phyloP scores from a whole-genome alignment of 2,888 invertebrate genomes.

The Hipparchia sbordonii region DNA sequence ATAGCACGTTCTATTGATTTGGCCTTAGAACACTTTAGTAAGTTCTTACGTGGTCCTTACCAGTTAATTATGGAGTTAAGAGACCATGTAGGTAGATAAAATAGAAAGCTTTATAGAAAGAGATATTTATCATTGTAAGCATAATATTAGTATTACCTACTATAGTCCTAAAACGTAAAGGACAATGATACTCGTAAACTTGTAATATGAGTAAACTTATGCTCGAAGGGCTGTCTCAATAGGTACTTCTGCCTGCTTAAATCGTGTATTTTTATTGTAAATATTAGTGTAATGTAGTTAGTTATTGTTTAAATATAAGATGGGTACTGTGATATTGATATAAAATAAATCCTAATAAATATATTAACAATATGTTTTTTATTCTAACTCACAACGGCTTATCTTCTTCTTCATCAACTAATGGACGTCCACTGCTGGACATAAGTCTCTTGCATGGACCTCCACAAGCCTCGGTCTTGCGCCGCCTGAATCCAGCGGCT shows the following conservation, averaged over 20 bases:
- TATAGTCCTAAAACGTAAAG: background rate
- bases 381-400: background rate
- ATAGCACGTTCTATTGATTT: no score
- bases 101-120: no score
- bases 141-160: background rate
- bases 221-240: constrained; percentile 1
- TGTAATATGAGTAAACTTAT: background rate
- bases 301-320: constrained; percentile 16
- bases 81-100: no score
- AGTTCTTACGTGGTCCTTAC: no score
- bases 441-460: no score
- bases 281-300: constrained; percentile 5
- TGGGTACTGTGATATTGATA: constrained; percentile 24
- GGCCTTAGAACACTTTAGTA: no score
- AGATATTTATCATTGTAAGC: background rate
- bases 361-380: background rate
- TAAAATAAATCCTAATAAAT: constrained; percentile 7
- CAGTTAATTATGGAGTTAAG: no score
- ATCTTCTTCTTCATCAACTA: no score
- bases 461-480: no score
- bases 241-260: background rate
- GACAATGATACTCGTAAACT: background rate
- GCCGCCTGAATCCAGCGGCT: no score
- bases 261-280: constrained; percentile 17
- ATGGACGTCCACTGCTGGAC: no score